A percentile compares a stretch with the other conserved stretches of the same genome.
Conservation (phyloP, 2,113 vertebrate genomes). For the Zapornia atra region DNA sequence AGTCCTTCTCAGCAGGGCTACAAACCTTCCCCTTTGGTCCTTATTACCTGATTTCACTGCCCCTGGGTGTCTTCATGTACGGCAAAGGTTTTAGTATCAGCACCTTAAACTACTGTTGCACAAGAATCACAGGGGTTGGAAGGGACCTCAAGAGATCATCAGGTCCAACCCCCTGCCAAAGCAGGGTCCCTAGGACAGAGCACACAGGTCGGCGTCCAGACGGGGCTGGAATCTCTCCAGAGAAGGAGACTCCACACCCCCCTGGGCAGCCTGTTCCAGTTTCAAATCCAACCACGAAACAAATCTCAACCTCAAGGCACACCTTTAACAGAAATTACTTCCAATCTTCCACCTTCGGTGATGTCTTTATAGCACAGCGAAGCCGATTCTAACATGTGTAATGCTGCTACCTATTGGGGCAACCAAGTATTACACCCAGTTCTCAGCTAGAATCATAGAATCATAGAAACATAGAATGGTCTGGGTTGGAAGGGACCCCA, state of each 20-base stretch:
- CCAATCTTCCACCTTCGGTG: background rate
- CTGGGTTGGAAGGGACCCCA: too few species aligned
- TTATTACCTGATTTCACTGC: background rate
- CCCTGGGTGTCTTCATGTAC: background rate
- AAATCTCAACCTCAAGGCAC: constrained; percentile 12
- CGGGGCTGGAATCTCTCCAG: too few species aligned
- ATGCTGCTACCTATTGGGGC: constrained; percentile 41
- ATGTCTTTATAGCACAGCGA: background rate
- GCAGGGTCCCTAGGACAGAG: too few species aligned
- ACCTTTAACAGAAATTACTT: background rate
- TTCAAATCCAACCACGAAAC: background rate
- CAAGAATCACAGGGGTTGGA: background rate
- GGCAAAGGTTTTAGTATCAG: background rate
- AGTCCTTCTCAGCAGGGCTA: too few species aligned
- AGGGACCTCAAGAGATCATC: too few species aligned
- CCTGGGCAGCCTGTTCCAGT: background rate
- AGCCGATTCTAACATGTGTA: background rate
- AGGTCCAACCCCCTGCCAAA: too few species aligned
- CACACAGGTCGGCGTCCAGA: too few species aligned
- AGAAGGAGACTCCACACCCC: too few species aligned
- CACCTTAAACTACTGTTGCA: background rate
- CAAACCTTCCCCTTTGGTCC: background rate
- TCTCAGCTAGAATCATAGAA: background rate
- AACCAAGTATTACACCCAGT: background rate
- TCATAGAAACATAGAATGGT: too few species aligned